phyloP scores from a whole-genome alignment of 2,797 vertebrate genomes.

The Eospalax fontanierii region DNA sequence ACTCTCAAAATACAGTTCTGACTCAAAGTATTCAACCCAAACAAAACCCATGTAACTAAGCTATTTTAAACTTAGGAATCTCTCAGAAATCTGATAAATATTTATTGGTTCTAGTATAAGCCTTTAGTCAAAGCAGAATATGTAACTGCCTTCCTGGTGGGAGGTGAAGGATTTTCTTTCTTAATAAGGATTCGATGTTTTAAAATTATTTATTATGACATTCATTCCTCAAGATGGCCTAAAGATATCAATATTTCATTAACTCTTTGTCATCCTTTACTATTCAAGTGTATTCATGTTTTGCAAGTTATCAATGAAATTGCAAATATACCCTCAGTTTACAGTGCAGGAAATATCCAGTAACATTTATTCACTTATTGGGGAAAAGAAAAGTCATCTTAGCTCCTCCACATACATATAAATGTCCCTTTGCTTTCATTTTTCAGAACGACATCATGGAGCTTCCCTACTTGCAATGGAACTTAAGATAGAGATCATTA shows the following conservation, averaged over 20 bases:
- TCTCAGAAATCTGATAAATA: conserved; percentile 62
- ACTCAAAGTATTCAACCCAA: conserved; percentile 61
- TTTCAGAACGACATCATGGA: background rate
- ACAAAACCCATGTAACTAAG: conserved; percentile 63
- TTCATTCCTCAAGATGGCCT: background rate
- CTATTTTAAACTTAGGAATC: conserved; percentile 62
- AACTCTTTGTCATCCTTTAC: background rate
- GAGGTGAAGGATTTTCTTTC: background rate
- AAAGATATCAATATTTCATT: conserved; percentile 29
- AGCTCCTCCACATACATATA: background rate
- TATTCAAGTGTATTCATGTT: background rate
- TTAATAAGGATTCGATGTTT: background rate
- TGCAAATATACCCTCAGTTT: background rate
- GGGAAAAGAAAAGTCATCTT: background rate
- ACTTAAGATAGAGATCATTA: background rate
- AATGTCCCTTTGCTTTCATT: background rate
- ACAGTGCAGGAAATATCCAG: background rate
- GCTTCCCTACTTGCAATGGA: background rate
- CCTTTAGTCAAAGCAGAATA: conserved; percentile 38
- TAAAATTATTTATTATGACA: conserved; percentile 23
- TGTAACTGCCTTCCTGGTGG: conserved; percentile 7
- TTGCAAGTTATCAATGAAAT: background rate
- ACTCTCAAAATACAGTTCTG: conserved; percentile 36
- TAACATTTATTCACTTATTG: background rate
- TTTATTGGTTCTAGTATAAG: conserved; percentile 62